A percentile compares a stretch with the other conserved stretches of the same genome.
Evolutionary conservation across 2,113 vertebrate species (phyloP).

Genomic region (Ciconia maguari): DNA sequence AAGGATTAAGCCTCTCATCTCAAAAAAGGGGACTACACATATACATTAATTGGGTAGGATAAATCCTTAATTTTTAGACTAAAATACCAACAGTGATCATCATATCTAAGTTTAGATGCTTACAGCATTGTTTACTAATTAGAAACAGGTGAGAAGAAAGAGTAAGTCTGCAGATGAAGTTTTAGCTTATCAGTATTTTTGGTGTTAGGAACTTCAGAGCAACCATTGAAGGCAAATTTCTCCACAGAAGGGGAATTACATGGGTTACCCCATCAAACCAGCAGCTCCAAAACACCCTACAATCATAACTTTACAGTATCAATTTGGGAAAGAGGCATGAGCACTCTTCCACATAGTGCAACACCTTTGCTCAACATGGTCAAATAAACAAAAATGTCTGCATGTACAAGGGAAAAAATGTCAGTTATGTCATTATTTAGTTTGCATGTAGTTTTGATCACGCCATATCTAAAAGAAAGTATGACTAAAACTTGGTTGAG

Average conservation of each 20-base stretch:
- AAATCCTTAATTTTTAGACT: background rate
- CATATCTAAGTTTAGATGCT: background rate
- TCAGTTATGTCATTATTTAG: background rate
- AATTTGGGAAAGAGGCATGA: background rate
- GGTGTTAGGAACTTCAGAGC: background rate
- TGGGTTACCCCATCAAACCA: background rate
- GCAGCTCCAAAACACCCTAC: background rate
- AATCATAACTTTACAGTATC: accelerated
- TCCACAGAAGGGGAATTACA: background rate
- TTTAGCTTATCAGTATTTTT: background rate
- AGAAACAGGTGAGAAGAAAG: background rate
- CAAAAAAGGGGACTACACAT: background rate
- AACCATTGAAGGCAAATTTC: background rate
- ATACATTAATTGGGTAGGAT: background rate
- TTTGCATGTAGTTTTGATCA: background rate
- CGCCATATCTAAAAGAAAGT: accelerated
- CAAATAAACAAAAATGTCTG: background rate
- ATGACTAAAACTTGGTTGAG: background rate
- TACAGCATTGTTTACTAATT: background rate
- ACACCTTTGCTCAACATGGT: background rate
- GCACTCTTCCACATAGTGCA: background rate
- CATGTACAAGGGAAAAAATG: accelerated
- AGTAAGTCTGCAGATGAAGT: background rate
- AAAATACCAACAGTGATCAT: background rate
- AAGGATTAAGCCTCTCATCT: background rate